These are phyloP conservation scores for Litoditis marina DNA, from an alignment of 2,888 invertebrate species.

Conservation along the genomic window DNA sequence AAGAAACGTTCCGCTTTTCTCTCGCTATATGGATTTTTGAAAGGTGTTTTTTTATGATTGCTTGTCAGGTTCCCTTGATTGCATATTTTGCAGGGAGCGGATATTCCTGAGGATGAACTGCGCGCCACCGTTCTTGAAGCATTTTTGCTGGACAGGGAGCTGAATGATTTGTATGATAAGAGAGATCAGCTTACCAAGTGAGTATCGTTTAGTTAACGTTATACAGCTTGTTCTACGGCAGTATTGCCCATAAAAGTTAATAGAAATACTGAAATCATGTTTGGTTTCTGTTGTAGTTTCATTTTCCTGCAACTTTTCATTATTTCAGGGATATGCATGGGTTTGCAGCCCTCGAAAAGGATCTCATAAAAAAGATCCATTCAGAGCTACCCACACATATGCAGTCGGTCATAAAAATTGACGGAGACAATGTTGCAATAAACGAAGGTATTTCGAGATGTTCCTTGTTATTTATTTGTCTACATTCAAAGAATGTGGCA, in stretches of 20 bases:
- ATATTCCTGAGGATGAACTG: constrained; percentile 4
- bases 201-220: neutral
- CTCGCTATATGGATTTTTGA: too few species aligned
- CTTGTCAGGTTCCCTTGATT: too few species aligned
- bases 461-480: too few species aligned
- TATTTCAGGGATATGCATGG: constrained; percentile 25
- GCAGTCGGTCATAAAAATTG: constrained; percentile 23
- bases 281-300: neutral
- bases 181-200: constrained; percentile 5
- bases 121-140: constrained; percentile 3
- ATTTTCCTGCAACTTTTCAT: too few species aligned
- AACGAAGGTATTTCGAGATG: too few species aligned
- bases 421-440: constrained; percentile 9
- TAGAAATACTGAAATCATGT: too few species aligned
- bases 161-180: constrained; percentile 8
- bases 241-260: too few species aligned
- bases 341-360: constrained; percentile 19
- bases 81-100: too few species aligned
- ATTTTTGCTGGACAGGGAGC: constrained; percentile 6
- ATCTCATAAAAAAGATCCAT: constrained; percentile 25
- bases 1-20: too few species aligned
- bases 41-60: too few species aligned
- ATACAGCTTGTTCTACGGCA: too few species aligned
- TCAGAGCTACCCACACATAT: constrained; percentile 29
- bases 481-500: too few species aligned